phyloP scores from a whole-genome alignment of 2,797 vertebrate species.

The Sebastes matsubarae region DNA sequence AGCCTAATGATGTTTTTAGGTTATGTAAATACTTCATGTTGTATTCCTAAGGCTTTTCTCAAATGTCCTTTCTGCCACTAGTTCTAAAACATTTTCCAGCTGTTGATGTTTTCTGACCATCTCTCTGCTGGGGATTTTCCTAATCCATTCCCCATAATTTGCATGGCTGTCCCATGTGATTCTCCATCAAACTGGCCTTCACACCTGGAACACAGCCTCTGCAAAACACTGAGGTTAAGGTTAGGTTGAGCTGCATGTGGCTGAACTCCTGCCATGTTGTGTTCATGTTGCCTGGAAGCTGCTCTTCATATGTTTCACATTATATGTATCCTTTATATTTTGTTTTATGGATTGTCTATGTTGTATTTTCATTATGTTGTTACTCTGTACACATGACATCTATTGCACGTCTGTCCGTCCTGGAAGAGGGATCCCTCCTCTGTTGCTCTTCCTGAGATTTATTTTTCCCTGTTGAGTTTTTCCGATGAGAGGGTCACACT shows the following conservation, averaged over 20 bases:
- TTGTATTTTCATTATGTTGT: too few relatives aligned
- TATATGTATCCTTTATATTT: too few relatives aligned
- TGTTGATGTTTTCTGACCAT: neutral
- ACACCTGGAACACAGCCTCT: neutral
- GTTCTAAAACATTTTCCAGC: neutral
- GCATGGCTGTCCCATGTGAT: constrained; percentile 7
- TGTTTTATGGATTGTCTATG: too few relatives aligned
- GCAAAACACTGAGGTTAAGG: neutral
- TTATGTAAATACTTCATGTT: neutral
- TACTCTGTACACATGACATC: too few relatives aligned
- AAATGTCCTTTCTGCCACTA: neutral
- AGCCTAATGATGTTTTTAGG: neutral
- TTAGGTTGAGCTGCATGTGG: neutral
- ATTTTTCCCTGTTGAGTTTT: too few relatives aligned
- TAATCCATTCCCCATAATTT: constrained; percentile 16
- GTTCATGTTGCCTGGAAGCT: too few relatives aligned
- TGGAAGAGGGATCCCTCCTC: too few relatives aligned
- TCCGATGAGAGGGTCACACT: too few relatives aligned
- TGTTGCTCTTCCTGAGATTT: too few relatives aligned
- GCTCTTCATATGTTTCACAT: too few relatives aligned
- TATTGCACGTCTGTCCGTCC: too few relatives aligned
- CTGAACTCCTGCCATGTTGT: neutral
- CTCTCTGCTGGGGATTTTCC: constrained; percentile 13
- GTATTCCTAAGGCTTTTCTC: neutral
- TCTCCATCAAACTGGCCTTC: neutral